Evolutionary conservation across 2,797 vertebrate genomes (phyloP), one percentile per base, ranked within the genome.

Genomic region (Natrix natrix): DNA sequence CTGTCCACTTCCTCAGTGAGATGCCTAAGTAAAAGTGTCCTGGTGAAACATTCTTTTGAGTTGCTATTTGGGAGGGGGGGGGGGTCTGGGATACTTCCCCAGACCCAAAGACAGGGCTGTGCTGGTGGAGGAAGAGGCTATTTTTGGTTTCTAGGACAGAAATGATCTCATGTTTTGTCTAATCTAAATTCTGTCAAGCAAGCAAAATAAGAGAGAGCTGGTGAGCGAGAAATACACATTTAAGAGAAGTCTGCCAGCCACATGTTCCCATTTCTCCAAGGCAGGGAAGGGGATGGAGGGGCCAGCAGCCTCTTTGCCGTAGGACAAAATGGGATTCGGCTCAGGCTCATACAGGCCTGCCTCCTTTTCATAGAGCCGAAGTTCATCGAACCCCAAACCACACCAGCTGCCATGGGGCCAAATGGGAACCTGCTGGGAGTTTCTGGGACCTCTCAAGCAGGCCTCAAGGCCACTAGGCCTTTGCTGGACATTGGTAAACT

Each of bases 161-260:
- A 98, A 97, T 98, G 97, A 98, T 96, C 97, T 98, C 97, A 98
- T 98, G 97, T 98, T 98, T 97, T 97, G 97, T 98, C 97, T 98
- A 97, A 98, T 98, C 96, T 98, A 97, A 98, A 98, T 97, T 98
- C 97, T 97, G 97, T 98, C 97, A 98, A 98, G 97, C 97, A 97
- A 98, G 97, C 96, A 91, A 63, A 94, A 94, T 61, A 60, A 89
- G 43, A 54, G 78, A 60, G 43, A 48, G 74, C 12, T 55, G 37
- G 32, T 37, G 89, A 56, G 24, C 94, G 63, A 93, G 92, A 32
- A 95, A 94, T 95, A 87, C 56, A 88, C 95, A 96, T 97, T 94
- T 97, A 97, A 97, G 97, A 97, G 97, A 97, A 98, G 98, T 97
- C 97, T 98, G 97, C 95, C 95, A 97, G 97, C 96, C 97, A 98